Conservation (phyloP, 2,797 vertebrate species). For the Chloroceryle amazona region DNA sequence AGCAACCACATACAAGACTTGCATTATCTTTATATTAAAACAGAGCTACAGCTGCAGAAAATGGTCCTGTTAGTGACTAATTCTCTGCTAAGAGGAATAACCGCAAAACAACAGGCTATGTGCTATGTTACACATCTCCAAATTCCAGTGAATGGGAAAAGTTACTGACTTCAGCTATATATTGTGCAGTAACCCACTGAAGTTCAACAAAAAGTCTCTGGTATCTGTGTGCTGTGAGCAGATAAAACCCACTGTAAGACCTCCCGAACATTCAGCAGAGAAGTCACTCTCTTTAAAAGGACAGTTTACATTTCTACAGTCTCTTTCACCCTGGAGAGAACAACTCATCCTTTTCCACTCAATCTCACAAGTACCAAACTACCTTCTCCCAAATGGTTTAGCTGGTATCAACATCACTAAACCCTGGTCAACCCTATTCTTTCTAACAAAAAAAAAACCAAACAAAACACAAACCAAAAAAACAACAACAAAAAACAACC, state of each 20-base stretch:
- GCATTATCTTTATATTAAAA: neutral
- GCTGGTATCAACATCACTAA: neutral
- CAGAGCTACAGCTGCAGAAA: neutral
- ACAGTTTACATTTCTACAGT: neutral
- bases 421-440: neutral
- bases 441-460: neutral
- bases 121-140: neutral
- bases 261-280: neutral
- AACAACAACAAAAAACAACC: too few species aligned
- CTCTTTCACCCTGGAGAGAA: neutral
- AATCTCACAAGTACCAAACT: neutral
- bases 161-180: neutral
- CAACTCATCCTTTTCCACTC: neutral
- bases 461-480: too few species aligned
- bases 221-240: neutral
- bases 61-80: neutral
- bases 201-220: neutral
- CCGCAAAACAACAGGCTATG: accelerated
- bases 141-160: neutral
- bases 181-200: neutral
- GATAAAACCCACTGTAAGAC: neutral
- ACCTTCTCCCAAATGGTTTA: neutral
- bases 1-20: neutral
- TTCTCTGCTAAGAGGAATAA: neutral
- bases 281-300: neutral